Evolutionary conservation across 2,113 vertebrate species (phyloP), one percentile per base, ranked within the genome.

Genomic region (Terrapene triunguis): DNA sequence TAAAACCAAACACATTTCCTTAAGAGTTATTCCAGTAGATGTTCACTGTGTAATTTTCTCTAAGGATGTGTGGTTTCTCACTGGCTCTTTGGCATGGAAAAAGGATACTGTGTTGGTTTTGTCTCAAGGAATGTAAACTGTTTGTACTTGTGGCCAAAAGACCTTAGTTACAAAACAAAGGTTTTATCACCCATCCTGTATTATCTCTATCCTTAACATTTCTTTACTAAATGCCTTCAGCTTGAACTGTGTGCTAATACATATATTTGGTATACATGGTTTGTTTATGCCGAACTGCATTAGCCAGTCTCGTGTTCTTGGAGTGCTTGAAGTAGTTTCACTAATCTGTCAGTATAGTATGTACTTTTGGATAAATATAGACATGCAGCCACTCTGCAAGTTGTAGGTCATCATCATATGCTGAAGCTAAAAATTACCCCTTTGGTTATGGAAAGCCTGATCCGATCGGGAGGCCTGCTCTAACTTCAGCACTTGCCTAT

Each of bases 311-410:
- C 97, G 96, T 98, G 98, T 98, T 98, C 98, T 98, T 97, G 93
- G 98, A 98, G 98, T 97, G 97, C 97, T 96, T 97, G 98, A 96
- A 98, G 98, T 98, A 98, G 98, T 98, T 98, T 98, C 96, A 86
- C 98, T 98, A 98, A 98, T 99, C 98, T 98, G 99, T 98, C 98
- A 99, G 98, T 98, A 98, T 99, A 98, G 98, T 98, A 98, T 99
- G 99, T 98, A 98, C 98, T 98, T 97, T 90, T 81, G 98, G 99
- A 98, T 99, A 99, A 99, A 99, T 99, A 99, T 99, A 99, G 99
- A 98, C 96, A 9, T 94, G 97, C 98, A 97, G 98, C 98, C 98
- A 98, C 98, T 98, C 97, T 86, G 98, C 94, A 97, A 99, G 98
- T 98, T 98, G 98, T 98, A 98, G 97, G 98, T 98, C 98, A 98